A percentile compares a stretch with the other conserved stretches of the same genome.
These are phyloP conservation scores for Phalangium opilio DNA, from an alignment of 2,888 invertebrate genomes.

Conservation along the genomic window DNA sequence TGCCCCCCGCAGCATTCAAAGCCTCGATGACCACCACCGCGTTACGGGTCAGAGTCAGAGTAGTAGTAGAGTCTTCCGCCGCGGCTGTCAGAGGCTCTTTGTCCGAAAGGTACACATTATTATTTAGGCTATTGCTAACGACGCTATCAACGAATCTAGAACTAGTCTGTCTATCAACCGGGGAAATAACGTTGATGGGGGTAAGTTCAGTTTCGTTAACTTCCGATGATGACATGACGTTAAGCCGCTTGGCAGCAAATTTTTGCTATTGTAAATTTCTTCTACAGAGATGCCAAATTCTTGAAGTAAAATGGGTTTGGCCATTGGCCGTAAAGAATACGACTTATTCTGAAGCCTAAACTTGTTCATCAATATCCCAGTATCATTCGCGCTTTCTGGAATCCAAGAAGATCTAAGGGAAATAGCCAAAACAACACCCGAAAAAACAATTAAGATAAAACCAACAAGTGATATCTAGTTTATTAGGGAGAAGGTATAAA, in stretches of 20 bases:
- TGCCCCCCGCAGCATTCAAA: slow-evolving; percentile 8
- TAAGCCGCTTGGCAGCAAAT: slow-evolving; percentile 9
- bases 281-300: slow-evolving; percentile 10
- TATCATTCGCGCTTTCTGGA: too few relatives aligned
- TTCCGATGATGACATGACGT: slow-evolving; percentile 13
- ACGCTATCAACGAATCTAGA: too few relatives aligned
- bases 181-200: too few relatives aligned
- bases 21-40: slow-evolving; percentile 11
- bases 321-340: slow-evolving; percentile 15
- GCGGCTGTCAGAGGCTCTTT: too few relatives aligned
- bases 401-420: too few relatives aligned
- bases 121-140: neutral
- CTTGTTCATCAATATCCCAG: slow-evolving; percentile 15
- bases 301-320: slow-evolving; percentile 11
- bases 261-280: slow-evolving; percentile 12
- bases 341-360: slow-evolving; percentile 11
- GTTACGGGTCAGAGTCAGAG: too few relatives aligned
- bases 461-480: too few relatives aligned
- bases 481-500: too few relatives aligned
- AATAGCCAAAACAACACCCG: too few relatives aligned
- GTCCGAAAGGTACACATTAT: neutral
- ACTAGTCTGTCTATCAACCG: too few relatives aligned
- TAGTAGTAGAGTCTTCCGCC: too few relatives aligned
- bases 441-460: too few relatives aligned
- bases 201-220: slow-evolving; percentile 11